These are phyloP conservation scores for Hydropotes inermis DNA, from an alignment of 2,113 vertebrate species.

Conservation along the genomic window DNA sequence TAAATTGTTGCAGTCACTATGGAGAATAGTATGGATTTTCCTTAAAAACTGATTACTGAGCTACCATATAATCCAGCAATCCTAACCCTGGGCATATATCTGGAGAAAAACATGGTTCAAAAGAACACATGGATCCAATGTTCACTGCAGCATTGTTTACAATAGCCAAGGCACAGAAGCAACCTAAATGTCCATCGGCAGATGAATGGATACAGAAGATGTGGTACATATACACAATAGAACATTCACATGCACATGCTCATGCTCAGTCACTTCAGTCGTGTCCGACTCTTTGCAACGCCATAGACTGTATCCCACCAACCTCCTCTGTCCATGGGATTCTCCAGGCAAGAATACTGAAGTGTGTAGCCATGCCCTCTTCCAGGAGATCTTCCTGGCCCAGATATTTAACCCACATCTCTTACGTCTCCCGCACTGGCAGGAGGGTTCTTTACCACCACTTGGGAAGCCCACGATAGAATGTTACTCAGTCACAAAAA, in stretches of 20 bases:
- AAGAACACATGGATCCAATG: not conserved
- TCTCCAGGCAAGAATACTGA: not conserved
- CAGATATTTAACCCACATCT: not conserved
- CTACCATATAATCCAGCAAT: not conserved
- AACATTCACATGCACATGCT: not conserved
- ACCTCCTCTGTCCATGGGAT: not conserved
- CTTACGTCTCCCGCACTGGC: not conserved
- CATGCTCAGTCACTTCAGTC: not conserved
- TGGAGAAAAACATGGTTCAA: not conserved
- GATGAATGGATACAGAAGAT: not conserved
- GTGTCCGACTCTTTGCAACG: not conserved
- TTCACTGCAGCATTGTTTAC: not conserved
- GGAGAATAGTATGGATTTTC: not conserved
- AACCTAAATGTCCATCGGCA: not conserved
- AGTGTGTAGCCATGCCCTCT: rapidly evolving
- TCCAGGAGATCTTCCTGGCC: not conserved
- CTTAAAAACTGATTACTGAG: not conserved
- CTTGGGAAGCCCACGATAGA: not conserved
- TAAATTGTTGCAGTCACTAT: not conserved
- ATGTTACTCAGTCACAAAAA: not conserved
- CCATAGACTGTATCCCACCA: not conserved
- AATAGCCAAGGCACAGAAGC: not conserved
- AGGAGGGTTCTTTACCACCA: not conserved
- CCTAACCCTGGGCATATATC: not conserved
- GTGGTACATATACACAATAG: not conserved